Evolutionary conservation across 2,113 vertebrate genomes (phyloP), one percentile per base, ranked within the genome.

Genomic region (Mellivora capensis): DNA sequence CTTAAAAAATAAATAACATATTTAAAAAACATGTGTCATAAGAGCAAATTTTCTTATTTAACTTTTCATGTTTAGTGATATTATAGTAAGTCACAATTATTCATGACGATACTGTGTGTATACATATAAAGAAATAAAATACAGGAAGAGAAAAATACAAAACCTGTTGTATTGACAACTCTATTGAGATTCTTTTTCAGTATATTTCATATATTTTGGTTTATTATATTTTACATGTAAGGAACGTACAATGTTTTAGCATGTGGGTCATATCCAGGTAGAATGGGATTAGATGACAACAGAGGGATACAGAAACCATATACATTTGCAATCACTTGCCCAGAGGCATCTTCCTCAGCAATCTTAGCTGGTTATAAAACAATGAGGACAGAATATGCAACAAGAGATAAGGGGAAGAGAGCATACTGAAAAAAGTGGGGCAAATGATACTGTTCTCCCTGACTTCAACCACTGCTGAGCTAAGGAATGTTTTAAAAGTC

Each of bases 1-100:
- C 7, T 47, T 77, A 47, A 47, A 77, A 76, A 76, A 76, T 44
- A 76, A 77, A 77, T 47, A 47, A 77, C 27, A 31, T 25, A 76
- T 44, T 44, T 15, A 76, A 44, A 44, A 76, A 15, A 29, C 29
- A 44, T 21, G 52, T 52, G 15, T 17, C 85, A 0, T 13, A 67
- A 96, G 54, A n/a, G 47, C 94, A 97, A 97, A 87, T 77, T 96
- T 92, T 61, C 69, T 69, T 93, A 39, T 3, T 94, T 7, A 39
- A 61, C 69, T 87, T 72, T 17, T 91, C 42, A 86, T 80, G 49
- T 74, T 67, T 72, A 97, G 94, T 4, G 25, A 95, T 59, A 62
- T 34, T 61, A 96, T 90, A 34, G 87, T 59, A 97, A 80, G 64
- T 83, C 67, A 96, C 39, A 79, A 67, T 64, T 96, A 93, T 93